A percentile compares a stretch with the other conserved stretches of the same genome.
These are phyloP conservation scores for Alethe diademata DNA, from an alignment of 2,113 vertebrate genomes.

Conservation along the genomic window DNA sequence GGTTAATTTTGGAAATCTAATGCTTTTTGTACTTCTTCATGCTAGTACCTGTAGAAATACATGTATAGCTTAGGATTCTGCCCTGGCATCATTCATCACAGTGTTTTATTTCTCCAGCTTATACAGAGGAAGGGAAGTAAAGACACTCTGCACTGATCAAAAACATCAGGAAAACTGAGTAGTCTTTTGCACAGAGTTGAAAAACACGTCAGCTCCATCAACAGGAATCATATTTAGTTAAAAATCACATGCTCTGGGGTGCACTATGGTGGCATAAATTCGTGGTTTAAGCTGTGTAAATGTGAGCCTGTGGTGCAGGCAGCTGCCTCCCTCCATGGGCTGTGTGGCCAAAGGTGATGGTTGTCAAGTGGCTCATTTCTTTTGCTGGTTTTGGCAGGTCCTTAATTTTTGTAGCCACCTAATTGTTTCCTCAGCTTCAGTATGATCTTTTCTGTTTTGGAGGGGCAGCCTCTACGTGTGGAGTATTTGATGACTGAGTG, in stretches of 20 bases:
- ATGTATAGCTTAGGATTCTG: background rate
- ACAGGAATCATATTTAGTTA: background rate
- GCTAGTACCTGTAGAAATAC: background rate
- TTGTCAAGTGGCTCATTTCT: background rate
- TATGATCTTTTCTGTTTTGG: background rate
- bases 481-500: background rate
- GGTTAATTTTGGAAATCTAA: background rate
- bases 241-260: background rate
- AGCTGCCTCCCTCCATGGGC: background rate
- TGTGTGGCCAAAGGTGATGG: background rate
- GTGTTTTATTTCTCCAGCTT: background rate
- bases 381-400: background rate
- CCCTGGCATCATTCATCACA: background rate
- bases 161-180: background rate
- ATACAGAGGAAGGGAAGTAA: background rate
- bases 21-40: background rate
- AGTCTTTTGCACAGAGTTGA: background rate
- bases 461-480: background rate
- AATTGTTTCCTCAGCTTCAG: background rate
- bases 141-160: background rate
- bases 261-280: background rate
- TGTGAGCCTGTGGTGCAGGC: background rate
- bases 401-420: background rate
- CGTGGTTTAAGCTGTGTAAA: background rate
- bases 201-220: background rate